Evolutionary conservation across 2,113 vertebrate species (phyloP).

Genomic region (Riparia riparia): DNA sequence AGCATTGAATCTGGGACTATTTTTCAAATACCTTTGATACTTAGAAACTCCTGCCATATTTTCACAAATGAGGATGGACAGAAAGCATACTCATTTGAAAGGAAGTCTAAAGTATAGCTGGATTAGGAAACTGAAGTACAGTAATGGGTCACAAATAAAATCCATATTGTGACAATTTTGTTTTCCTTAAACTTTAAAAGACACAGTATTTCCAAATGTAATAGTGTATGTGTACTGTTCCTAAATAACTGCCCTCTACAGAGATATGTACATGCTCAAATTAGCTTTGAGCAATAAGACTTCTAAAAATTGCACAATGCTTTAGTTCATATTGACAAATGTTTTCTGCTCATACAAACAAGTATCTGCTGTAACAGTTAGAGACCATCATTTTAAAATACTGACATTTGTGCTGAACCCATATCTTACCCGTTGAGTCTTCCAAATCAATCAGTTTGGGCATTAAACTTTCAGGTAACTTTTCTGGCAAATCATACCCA

Average conservation of each 20-base stretch:
- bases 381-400: neutral
- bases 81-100: neutral
- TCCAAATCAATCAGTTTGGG: conserved; percentile 99
- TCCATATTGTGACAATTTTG: neutral
- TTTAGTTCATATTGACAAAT: neutral
- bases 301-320: neutral
- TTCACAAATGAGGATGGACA: neutral
- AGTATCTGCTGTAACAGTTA: neutral
- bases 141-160: neutral
- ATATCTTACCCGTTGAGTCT: conserved; percentile 88
- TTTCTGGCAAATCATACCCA: conserved; percentile 97
- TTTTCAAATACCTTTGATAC: neutral
- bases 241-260: neutral
- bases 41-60: neutral
- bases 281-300: neutral
- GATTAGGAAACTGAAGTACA: neutral
- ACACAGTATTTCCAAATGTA: neutral
- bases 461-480: conserved; percentile 98
- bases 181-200: neutral
- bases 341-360: neutral
- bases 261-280: neutral
- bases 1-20: neutral
- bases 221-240: neutral
- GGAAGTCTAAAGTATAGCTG: neutral
- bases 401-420: neutral